Evolutionary conservation across 2,888 invertebrate species (phyloP).

Genomic region (Phorcus lineatus): DNA sequence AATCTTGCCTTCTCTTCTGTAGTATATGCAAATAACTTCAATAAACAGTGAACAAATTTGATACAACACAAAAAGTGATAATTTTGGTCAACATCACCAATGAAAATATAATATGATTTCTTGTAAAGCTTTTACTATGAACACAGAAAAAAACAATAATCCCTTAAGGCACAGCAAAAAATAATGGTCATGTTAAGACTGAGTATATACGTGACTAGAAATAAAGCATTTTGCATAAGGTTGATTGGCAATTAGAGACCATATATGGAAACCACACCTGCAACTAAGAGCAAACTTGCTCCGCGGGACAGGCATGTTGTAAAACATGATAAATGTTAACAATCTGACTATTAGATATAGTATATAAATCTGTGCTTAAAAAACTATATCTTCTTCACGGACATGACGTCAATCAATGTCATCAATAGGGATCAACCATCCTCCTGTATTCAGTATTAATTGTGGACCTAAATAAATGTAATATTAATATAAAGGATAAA

Average conservation of each 20-base stretch:
- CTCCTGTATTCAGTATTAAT: constrained; percentile 15
- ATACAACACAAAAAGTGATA: constrained; percentile 46
- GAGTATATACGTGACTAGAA: constrained; percentile 60
- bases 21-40: constrained; percentile 33
- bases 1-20: constrained; percentile 36
- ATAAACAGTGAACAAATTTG: constrained; percentile 23
- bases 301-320: not conserved
- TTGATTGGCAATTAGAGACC: constrained; percentile 38
- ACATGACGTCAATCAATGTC: not conserved
- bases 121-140: constrained; percentile 67
- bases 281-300: constrained; percentile 6
- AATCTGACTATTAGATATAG: constrained; percentile 30
- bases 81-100: constrained; percentile 62
- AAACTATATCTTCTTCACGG: constrained; percentile 12
- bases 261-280: constrained; percentile 26
- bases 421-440: not conserved
- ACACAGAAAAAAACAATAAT: constrained; percentile 63
- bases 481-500: constrained; percentile 24
- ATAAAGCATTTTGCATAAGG: constrained; percentile 43
- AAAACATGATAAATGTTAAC: constrained; percentile 27
- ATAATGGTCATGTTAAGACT: constrained; percentile 65
- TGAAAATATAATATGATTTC: constrained; percentile 58
- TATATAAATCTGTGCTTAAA: constrained; percentile 22
- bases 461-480: constrained; percentile 24
- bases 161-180: constrained; percentile 70